A percentile compares a stretch with the other conserved stretches of the same genome.
These are phyloP conservation scores for Escarpia spicata DNA, from an alignment of 2,888 invertebrate genomes.

Conservation along the genomic window DNA sequence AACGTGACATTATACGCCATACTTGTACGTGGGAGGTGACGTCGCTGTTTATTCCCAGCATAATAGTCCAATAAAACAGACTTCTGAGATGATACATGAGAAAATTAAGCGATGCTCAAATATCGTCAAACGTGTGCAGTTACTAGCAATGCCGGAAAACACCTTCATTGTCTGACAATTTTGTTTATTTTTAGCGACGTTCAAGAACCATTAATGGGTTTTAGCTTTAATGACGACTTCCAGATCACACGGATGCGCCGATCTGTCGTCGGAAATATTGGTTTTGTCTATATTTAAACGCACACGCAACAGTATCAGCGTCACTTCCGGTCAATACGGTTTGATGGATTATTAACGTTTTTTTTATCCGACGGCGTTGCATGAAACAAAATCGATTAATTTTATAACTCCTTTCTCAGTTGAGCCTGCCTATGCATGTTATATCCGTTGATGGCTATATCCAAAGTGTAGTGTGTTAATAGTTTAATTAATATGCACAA, in stretches of 20 bases:
- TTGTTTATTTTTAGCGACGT: neutral
- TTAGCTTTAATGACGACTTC: neutral
- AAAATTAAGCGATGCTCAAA: neutral
- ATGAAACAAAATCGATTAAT: too few relatives aligned
- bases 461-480: too few relatives aligned
- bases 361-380: too few relatives aligned
- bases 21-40: neutral
- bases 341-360: neutral
- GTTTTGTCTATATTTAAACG: neutral
- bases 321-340: neutral
- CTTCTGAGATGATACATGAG: neutral
- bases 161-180: neutral
- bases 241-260: neutral
- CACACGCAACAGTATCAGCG: neutral
- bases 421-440: too few relatives aligned
- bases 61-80: neutral
- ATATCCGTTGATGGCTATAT: too few relatives aligned
- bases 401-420: too few relatives aligned
- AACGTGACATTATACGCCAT: neutral
- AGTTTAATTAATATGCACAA: too few relatives aligned
- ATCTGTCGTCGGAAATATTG: neutral
- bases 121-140: neutral
- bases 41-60: neutral
- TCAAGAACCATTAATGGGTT: neutral
- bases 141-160: neutral